Conservation (phyloP, 2,797 vertebrate species). For the Molossus alvarezi region DNA sequence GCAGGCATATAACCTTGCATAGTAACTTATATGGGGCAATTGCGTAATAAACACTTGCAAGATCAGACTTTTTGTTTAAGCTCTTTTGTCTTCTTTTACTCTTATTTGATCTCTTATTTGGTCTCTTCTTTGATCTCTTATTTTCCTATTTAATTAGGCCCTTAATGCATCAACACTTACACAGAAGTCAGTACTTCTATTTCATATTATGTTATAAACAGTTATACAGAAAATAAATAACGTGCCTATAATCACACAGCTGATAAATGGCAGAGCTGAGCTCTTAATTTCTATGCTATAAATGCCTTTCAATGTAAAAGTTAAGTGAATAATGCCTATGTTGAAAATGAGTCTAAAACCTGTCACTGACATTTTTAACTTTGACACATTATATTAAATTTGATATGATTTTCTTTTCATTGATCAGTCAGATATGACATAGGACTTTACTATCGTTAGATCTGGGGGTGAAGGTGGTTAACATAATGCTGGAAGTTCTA, state of each 20-base stretch:
- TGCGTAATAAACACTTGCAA: background rate
- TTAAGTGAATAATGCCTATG: slow-evolving; percentile 15
- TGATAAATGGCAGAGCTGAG: background rate
- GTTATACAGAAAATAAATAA: slow-evolving; percentile 12
- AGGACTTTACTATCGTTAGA: background rate
- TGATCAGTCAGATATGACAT: background rate
- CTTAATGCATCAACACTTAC: background rate
- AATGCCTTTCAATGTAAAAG: background rate
- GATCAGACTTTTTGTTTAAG: slow-evolving; percentile 1
- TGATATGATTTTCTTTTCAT: slow-evolving; percentile 8
- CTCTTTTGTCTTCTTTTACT: slow-evolving; percentile 3
- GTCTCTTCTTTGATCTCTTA: background rate
- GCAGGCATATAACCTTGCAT: background rate
- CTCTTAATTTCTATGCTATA: background rate
- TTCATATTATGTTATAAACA: slow-evolving; percentile 24
- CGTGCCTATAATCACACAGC: slow-evolving; percentile 23
- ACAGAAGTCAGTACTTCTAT: background rate
- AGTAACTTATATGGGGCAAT: background rate
- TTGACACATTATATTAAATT: slow-evolving; percentile 29
- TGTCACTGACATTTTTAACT: background rate
- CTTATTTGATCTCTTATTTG: background rate
- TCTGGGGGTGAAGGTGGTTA: background rate
- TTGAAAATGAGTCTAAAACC: background rate
- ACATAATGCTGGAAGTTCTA: background rate
- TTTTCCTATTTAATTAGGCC: background rate